Evolutionary conservation across 2,113 vertebrate species (phyloP), one percentile per base, ranked within the genome.

Genomic region (Mesocricetus auratus): DNA sequence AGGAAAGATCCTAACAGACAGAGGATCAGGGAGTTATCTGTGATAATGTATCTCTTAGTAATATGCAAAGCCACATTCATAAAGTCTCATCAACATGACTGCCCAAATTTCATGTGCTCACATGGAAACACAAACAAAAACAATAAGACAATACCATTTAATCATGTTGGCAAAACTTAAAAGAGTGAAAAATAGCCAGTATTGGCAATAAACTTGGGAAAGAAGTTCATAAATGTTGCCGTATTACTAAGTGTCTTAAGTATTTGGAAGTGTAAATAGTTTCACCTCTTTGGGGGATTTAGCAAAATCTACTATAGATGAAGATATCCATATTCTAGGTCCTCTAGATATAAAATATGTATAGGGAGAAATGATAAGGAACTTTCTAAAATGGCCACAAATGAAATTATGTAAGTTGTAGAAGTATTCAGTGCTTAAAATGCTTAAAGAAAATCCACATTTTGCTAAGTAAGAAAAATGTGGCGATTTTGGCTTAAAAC

Each of bases 101-200:
- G 4, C 39, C 78, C 31, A 47, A 95, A 62, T 3, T 36, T 89
- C 9, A 66, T 42, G 68, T 62, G n/a, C 62, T 94, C 42, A 73
- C 26, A 68, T 15, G 42, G n/a, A 94, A 88, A 91, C 26, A 12
- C 24, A 88, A 96, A 74, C 69, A 29, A 87, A 94, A 95, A n/a
- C 31, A 97, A n/a, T 8, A 90, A 68, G 56, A 91, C 69, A 31
- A 89, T 22, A 85, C 8, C 5, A 64, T 83, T 92, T 96, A 31
- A 62, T 42, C 36, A 92, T 29, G 68, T 91, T 94, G 47, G 68
- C 31, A 96, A 94, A 53, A 96, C 71, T 31, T 90, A 42, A 77
- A 94, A n/a, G 11, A 56, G 26, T 75, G 26, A 60, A 22, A 73
- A 74, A 60, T 74, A 53, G 36, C n/a, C 81, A 82, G 47, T 53